phyloP scores from a whole-genome alignment of 2,888 invertebrate species.

The Acanthosepion lycidas region DNA sequence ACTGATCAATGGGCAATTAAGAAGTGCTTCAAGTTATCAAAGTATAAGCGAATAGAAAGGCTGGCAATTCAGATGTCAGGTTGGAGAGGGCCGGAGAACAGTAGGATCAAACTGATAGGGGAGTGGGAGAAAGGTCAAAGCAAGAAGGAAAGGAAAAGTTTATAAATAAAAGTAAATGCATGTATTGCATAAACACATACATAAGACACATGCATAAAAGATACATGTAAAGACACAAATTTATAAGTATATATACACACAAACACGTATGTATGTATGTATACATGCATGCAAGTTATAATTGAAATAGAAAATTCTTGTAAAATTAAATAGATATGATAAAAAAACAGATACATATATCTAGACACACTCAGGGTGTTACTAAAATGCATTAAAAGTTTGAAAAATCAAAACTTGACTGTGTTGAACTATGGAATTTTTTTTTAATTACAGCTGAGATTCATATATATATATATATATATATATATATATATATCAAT shows the following conservation, averaged over 20 bases:
- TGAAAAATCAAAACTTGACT: no score
- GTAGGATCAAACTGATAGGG: neutral
- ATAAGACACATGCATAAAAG: neutral
- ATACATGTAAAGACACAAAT: neutral
- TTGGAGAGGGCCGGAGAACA: neutral
- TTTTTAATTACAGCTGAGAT: no score
- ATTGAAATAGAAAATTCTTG: no score
- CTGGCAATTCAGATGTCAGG: neutral
- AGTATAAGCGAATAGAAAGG: slow-evolving; percentile 4
- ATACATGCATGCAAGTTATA: no score
- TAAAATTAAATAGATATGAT: no score
- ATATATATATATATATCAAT: no score
- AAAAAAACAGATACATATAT: no score
- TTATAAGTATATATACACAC: neutral
- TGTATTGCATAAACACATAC: neutral
- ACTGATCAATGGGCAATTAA: slow-evolving; percentile 44
- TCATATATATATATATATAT: no score
- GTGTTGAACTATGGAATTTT: no score
- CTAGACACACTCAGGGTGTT: no score
- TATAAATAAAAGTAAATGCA: neutral
- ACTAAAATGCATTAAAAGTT: no score
- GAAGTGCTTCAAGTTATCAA: slow-evolving; percentile 42
- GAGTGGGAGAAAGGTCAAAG: neutral
- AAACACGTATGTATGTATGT: neutral
- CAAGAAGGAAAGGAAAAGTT: neutral